phyloP scores from a whole-genome alignment of 2,888 invertebrate genomes.

The Phaonia tiefii region DNA sequence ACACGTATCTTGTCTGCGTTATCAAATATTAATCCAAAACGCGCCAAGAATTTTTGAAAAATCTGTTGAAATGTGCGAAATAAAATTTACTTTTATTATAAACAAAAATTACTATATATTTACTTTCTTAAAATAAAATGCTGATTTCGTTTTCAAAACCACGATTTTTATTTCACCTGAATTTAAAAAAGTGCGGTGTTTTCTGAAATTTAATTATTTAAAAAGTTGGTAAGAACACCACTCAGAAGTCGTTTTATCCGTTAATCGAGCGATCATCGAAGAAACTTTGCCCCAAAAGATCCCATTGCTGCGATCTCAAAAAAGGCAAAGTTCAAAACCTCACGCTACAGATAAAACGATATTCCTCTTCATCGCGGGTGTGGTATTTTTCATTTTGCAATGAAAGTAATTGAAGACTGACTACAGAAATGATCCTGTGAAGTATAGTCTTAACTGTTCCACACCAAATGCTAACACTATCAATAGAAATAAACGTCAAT shows the following conservation, averaged over 20 bases:
- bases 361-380: slow-evolving; percentile 83
- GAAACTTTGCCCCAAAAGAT: slow-evolving; percentile 60
- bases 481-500: slow-evolving; percentile 45
- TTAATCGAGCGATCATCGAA: slow-evolving; percentile 72
- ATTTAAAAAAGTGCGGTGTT: too few relatives aligned
- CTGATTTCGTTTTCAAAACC: too few relatives aligned
- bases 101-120: too few relatives aligned
- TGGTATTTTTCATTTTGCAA: slow-evolving; percentile 81
- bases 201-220: slow-evolving; percentile 64
- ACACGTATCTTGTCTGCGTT: too few relatives aligned
- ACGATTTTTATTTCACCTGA: too few relatives aligned
- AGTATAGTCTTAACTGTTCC: slow-evolving; percentile 80
- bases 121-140: too few relatives aligned
- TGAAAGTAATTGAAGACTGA: slow-evolving; percentile 83
- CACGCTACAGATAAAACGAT: slow-evolving; percentile 82
- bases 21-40: too few relatives aligned
- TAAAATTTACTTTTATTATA: too few relatives aligned
- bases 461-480: slow-evolving; percentile 11
- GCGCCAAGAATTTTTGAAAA: too few relatives aligned
- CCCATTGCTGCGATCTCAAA: slow-evolving; percentile 16
- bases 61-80: too few relatives aligned
- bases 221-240: slow-evolving; percentile 56
- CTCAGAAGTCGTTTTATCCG: slow-evolving; percentile 72
- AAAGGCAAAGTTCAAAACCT: slow-evolving; percentile 74
- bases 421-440: slow-evolving; percentile 87